These are phyloP conservation scores for Oceanodroma leucorhoa DNA, from an alignment of 2,797 vertebrate species.

Conservation along the genomic window DNA sequence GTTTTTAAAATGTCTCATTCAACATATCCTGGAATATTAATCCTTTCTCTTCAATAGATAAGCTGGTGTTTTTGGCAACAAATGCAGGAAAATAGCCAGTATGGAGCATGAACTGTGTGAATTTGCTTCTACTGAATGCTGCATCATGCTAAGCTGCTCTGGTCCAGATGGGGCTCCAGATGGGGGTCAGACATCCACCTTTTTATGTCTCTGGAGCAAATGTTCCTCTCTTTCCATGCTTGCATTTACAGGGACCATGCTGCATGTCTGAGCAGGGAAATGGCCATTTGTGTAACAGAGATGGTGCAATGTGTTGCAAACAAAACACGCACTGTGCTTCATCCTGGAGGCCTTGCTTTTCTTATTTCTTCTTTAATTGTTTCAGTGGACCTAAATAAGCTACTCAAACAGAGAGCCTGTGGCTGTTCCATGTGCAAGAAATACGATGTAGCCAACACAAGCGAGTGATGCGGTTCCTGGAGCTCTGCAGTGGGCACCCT, in stretches of 20 bases:
- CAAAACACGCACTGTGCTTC: background rate
- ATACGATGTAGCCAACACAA: fast-evolving
- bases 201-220: background rate
- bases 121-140: background rate
- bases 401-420: background rate
- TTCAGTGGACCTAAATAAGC: background rate
- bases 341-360: background rate
- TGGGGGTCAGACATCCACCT: background rate
- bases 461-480: fast-evolving
- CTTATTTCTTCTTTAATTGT: background rate
- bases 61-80: background rate
- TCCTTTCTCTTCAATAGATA: background rate
- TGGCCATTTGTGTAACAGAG: background rate
- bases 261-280: background rate
- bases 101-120: background rate
- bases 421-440: background rate
- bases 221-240: background rate
- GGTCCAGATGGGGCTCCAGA: background rate
- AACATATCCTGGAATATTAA: background rate
- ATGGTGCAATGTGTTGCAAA: background rate
- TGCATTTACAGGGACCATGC: background rate
- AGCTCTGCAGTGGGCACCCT: background rate
- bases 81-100: background rate
- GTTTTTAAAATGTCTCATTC: background rate
- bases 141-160: background rate